Percentiles rank a stretch among this genome's conserved stretches.
Evolutionary conservation across 2,888 invertebrate genomes (phyloP).

Genomic region (Cephonodes hylas): DNA sequence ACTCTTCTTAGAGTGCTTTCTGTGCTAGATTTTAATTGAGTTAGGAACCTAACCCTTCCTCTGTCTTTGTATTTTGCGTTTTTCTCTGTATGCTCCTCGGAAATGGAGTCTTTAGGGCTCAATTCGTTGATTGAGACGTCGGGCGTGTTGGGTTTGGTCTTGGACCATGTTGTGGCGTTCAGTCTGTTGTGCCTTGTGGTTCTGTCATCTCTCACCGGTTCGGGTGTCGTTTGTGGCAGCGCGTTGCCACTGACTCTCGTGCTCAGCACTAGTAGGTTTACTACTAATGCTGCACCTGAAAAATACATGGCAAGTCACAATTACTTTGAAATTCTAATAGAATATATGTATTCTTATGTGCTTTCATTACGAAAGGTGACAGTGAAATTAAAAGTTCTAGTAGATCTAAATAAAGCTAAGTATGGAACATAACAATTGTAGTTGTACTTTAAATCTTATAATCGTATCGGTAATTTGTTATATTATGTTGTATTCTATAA

Average conservation of each 20-base stretch:
- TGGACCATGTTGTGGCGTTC: conserved; percentile 49
- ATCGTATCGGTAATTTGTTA: no score
- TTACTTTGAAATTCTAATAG: no score
- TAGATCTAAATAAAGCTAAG: no score
- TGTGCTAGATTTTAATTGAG: conserved; percentile 53
- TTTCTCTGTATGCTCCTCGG: conserved; percentile 70
- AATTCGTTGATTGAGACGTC: conserved; percentile 69
- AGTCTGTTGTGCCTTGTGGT: conserved; percentile 40
- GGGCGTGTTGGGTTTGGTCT: conserved; percentile 48
- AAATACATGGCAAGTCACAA: conserved; percentile 26
- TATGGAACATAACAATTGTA: no score
- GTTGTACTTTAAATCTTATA: no score
- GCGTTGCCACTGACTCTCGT: conserved; percentile 57
- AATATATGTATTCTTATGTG: no score
- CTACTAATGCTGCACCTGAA: conserved; percentile 76
- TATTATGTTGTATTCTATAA: no score
- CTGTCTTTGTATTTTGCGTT: conserved; percentile 75
- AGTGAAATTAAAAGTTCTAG: no score
- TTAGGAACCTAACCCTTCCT: conserved; percentile 62
- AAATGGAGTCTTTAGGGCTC: conserved; percentile 61
- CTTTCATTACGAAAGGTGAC: no score
- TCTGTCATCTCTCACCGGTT: conserved; percentile 51
- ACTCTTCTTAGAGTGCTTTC: conserved; percentile 44
- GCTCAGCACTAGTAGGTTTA: conserved; percentile 68
- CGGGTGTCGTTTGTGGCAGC: conserved; percentile 54